phyloP scores from a whole-genome alignment of 2,113 vertebrate genomes.

The Marmota monax region DNA sequence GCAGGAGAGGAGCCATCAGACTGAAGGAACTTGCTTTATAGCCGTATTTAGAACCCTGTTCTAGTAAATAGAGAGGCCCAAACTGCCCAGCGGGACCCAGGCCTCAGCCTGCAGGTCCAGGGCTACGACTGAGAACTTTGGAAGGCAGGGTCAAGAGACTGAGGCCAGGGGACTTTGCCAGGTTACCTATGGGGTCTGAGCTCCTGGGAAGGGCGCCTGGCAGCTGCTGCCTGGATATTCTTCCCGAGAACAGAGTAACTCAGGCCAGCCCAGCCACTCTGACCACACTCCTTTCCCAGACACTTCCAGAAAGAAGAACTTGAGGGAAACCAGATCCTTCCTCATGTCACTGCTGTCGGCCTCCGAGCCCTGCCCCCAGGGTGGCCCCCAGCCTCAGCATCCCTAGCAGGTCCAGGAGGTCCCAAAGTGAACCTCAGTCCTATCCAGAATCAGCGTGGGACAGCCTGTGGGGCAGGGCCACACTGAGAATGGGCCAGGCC shows the following conservation, averaged over 20 bases:
- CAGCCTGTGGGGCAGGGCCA: not conserved
- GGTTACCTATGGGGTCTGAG: not conserved
- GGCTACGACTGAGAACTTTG: not conserved
- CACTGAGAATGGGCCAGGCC: no score
- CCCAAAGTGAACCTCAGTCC: no score
- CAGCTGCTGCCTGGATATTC: no score
- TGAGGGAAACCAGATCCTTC: not conserved
- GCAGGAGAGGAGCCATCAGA: not conserved
- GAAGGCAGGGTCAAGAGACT: not conserved
- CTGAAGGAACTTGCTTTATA: no score
- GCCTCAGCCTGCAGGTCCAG: not conserved
- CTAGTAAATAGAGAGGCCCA: not conserved
- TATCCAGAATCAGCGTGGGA: fast-evolving
- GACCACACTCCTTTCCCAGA: not conserved
- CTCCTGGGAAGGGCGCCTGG: not conserved
- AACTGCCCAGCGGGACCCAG: not conserved
- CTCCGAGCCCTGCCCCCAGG: not conserved
- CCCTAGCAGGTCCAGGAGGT: fast-evolving
- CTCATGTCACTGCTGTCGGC: not conserved
- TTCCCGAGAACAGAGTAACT: fast-evolving
- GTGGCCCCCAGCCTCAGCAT: no score
- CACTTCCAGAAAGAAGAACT: not conserved
- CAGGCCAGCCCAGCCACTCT: no score
- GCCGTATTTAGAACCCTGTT: not conserved
- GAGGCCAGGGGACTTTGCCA: not conserved